Evolutionary conservation across 2,113 vertebrate species (phyloP), one percentile per base, ranked within the genome.

Genomic region (Anthoscopus minutus): DNA sequence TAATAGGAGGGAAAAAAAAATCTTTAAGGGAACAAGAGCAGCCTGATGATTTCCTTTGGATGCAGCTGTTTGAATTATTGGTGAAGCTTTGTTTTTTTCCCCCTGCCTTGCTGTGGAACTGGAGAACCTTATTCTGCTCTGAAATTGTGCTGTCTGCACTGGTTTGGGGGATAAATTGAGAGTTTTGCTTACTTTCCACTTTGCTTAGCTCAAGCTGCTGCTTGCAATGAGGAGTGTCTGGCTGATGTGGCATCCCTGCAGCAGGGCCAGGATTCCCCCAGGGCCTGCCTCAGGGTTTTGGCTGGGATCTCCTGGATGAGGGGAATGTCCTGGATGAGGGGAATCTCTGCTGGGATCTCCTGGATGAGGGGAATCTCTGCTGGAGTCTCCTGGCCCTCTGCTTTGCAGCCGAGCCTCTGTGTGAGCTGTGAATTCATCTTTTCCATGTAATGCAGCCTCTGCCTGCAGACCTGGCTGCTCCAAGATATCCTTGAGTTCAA

Each of bases 371-470:
- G 13, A 7, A 44, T 40, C 7, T 48, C 18, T 58, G 15, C 25
- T 58, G 54, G 16, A 11, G 3, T n/a, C 28, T 56, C 33, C 33
- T 25, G 81, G 27, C 28, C 35, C 57, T 48, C 60, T 40, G 38
- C 35, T 40, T 60, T 47, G 38, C 53, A 54, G 64, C 86, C 13
- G 19, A 58, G 35, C 44, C 64, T 66, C 44, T 0, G 1, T 11
- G 56, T 13, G 60, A 72, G 70, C 61, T 2, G 1, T 5, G 25
- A 31, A 31, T 84, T 81, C 1, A 1, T 81, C 28, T n/a, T 81
- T 35, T 4, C n/a, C 62, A 22, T 0, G 0, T 13, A 27, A 58
- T 3, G 4, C 84, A 47, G 62, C 6, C 1, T 56, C 62, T 78
- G 50, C 82, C 65, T 73, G 76, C 61, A 61, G 87, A 57, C 61